Evolutionary conservation across 2,113 vertebrate species (phyloP).

Genomic region (Pterocles orientalis): DNA sequence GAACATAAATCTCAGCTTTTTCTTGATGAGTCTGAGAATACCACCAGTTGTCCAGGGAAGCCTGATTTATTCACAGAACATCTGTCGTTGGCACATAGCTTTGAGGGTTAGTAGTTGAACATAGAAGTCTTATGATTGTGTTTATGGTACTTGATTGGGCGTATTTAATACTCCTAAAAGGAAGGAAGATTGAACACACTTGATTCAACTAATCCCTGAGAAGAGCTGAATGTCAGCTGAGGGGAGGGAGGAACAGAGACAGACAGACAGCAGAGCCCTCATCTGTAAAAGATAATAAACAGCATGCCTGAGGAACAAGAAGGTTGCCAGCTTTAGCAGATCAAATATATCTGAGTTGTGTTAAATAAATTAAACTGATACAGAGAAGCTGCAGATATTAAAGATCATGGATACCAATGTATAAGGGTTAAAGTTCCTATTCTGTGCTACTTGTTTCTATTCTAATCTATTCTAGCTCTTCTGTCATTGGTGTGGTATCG

Average conservation of each 20-base stretch:
- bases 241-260: neutral
- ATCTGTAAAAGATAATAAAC: neutral
- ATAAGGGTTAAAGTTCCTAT: conserved; percentile 9
- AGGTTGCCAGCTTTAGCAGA: neutral
- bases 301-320: neutral
- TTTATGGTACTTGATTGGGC: neutral
- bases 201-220: neutral
- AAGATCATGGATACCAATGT: neutral
- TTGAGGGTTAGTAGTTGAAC: neutral
- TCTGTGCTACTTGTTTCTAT: neutral
- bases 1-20: neutral
- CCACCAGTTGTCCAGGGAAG: neutral
- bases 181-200: neutral
- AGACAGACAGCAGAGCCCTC: neutral
- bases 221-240: neutral
- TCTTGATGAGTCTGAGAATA: neutral
- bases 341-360: neutral
- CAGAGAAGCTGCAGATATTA: neutral
- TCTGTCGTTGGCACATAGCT: neutral
- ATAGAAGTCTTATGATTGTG: neutral
- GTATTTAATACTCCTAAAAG: neutral
- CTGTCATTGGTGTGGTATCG: neutral
- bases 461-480: neutral
- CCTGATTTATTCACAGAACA: neutral
- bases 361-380: conserved; percentile 30